Percentiles rank a stretch among this genome's conserved stretches.
These are phyloP conservation scores for Ennomos quercinarius DNA, from an alignment of 2,888 invertebrate species.

Conservation along the genomic window DNA sequence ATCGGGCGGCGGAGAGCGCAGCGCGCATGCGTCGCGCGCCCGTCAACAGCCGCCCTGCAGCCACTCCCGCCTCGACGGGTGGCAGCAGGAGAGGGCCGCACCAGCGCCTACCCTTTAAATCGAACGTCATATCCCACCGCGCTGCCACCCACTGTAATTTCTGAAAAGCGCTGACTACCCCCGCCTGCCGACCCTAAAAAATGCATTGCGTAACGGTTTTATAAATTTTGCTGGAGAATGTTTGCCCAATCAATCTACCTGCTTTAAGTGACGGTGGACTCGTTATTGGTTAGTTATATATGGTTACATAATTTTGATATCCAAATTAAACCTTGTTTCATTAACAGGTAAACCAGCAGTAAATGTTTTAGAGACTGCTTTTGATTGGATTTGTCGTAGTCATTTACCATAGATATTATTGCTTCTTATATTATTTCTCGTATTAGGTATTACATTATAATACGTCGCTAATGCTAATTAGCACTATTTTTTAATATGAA, in stretches of 20 bases:
- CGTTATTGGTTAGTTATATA: neutral
- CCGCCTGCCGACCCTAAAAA: conserved; percentile 81
- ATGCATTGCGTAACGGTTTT: conserved; percentile 85
- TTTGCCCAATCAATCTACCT: conserved; percentile 82
- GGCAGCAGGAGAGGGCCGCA: conserved; percentile 8
- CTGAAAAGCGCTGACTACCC: conserved; percentile 83
- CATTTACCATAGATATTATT: too few species aligned
- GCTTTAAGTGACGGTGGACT: conserved; percentile 40
- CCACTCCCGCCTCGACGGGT: conserved; percentile 55
- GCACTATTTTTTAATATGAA: conserved; percentile 7
- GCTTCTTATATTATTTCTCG: too few species aligned
- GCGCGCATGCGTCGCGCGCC: conserved; percentile 84
- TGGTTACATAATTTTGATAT: neutral
- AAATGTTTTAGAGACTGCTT: too few species aligned
- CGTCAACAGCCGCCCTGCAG: conserved; percentile 84
- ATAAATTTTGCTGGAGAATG: conserved; percentile 69
- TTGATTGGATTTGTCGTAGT: too few species aligned
- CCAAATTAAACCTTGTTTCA: too few species aligned
- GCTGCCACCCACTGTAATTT: conserved; percentile 76
- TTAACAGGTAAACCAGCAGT: too few species aligned
- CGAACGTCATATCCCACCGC: conserved; percentile 84
- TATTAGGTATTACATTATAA: too few species aligned
- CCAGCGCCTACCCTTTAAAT: conserved; percentile 78
- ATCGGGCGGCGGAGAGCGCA: conserved; percentile 80
- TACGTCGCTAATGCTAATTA: neutral